These are phyloP conservation scores for Nymphalis urticae DNA, from an alignment of 2,888 invertebrate species.

Conservation along the genomic window DNA sequence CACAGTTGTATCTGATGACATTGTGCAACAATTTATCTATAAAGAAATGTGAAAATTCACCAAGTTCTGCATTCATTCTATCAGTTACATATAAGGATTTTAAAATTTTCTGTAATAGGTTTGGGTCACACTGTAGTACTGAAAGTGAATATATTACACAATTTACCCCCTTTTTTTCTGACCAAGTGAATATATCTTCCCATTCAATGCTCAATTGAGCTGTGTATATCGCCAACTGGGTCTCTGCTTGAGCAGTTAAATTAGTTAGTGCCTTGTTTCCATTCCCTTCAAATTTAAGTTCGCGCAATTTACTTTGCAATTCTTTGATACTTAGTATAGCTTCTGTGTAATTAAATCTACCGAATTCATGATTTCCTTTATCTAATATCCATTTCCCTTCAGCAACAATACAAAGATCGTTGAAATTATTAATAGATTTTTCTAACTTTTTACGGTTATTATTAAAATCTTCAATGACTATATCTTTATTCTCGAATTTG, in stretches of 20 bases:
- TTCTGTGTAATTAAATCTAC: slow-evolving; percentile 62
- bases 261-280: slow-evolving; percentile 57
- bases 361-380: slow-evolving; percentile 66
- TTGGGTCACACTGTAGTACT: slow-evolving; percentile 69
- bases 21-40: slow-evolving; percentile 66
- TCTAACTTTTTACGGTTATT: slow-evolving; percentile 53
- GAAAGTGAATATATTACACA: slow-evolving; percentile 65
- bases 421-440: slow-evolving; percentile 51
- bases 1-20: slow-evolving; percentile 70
- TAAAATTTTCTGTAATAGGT: slow-evolving; percentile 65
- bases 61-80: slow-evolving; percentile 68
- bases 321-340: slow-evolving; percentile 60
- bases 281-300: slow-evolving; percentile 61
- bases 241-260: slow-evolving; percentile 63
- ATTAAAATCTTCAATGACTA: slow-evolving; percentile 53
- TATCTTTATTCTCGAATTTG: slow-evolving; percentile 49
- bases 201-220: slow-evolving; percentile 73
- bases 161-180: slow-evolving; percentile 61
- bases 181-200: slow-evolving; percentile 73
- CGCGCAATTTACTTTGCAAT: slow-evolving; percentile 52
- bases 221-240: slow-evolving; percentile 64
- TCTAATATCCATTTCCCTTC: slow-evolving; percentile 63
- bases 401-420: slow-evolving; percentile 57
- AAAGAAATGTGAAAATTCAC: slow-evolving; percentile 72
- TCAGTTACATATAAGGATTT: slow-evolving; percentile 66